Percentiles rank a stretch among this genome's conserved stretches.
Conservation (phyloP, 2,888 invertebrate genomes). For the Hypomecis atomaria region DNA sequence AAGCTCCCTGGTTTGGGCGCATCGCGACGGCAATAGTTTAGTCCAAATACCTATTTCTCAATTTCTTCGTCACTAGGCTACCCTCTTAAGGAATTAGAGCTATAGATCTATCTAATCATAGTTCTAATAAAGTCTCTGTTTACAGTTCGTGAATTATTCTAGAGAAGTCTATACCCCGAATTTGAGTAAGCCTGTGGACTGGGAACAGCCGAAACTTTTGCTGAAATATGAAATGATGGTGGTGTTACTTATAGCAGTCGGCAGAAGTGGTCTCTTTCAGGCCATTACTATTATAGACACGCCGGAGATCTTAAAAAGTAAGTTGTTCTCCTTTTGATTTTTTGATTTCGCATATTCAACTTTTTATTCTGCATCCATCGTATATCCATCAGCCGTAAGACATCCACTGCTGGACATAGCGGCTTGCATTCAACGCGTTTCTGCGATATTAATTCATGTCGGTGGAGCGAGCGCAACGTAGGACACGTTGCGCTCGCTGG, state of each 20-base stretch:
- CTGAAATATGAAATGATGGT: conserved; percentile 47
- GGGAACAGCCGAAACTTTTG: conserved; percentile 63
- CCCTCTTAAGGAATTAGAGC: neutral
- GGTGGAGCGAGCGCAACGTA: no score
- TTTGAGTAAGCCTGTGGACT: conserved; percentile 54
- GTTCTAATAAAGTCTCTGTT: conserved; percentile 9
- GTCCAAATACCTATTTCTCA: no score
- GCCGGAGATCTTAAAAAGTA: conserved; percentile 49
- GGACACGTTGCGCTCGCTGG: no score
- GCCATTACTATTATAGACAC: conserved; percentile 49
- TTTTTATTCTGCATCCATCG: neutral
- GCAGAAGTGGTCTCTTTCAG: conserved; percentile 60
- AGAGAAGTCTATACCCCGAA: conserved; percentile 46
- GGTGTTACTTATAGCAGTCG: conserved; percentile 59
- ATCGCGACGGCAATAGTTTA: no score
- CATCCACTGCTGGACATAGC: no score
- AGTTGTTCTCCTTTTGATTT: conserved; percentile 23
- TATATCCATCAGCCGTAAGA: neutral
- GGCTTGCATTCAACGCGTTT: no score
- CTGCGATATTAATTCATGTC: no score
- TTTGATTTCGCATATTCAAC: neutral
- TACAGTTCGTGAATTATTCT: conserved; percentile 57
- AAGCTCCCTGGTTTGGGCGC: no score
- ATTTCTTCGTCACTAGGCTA: no score
- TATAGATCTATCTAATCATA: neutral